Base-by-base conservation (phyloP, 2,113 vertebrate genomes). In the Mionectes macconnelli region DNA sequence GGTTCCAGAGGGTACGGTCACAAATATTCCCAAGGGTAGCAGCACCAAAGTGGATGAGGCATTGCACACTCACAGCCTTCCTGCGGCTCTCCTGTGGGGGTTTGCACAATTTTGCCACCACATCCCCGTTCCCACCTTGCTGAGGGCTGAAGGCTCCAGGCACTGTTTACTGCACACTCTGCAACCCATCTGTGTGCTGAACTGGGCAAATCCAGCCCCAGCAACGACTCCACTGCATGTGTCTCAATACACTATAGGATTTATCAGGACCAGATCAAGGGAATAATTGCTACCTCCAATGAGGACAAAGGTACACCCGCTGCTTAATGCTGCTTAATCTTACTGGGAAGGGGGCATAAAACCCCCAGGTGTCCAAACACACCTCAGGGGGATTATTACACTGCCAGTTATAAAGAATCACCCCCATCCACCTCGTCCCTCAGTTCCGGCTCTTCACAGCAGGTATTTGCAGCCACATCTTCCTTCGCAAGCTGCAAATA, bases 1-100 rank as follows among this genome's bases (percentile, higher is more conserved):
- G n/a, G 10, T 28, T 76, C 35, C 0, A 2, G 50, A 63, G 42
- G 39, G 15, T 9, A 10, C 22, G 42, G 23, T 5, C 57, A 66
- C 15, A 10, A 15, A 2, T 30, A 16, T 22, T 44, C 24, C 45
- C 39, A n/a, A 35, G 62, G 27, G 5, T 14, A 40, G 9, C 0
- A 1, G 30, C 27, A 42, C 59, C 16, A 25, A 27, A 37, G 27
- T 0, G 0, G 12, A 28, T 6, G 12, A 13, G 30, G 27, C 73
- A 33, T 1, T 24, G 31, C 33, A 17, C 27, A 13, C 11, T 0
- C 40, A 7, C 25, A 25, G 2, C 53, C 59, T 66, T 64, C 18
- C 75, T 19, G 44, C 6, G 44, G 5, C 18, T 84, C 22, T 59
- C 39, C 44, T 14, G 11, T 27, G 73, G 28, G 25, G 21, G 35